Evolutionary conservation across 2,797 vertebrate species (phyloP).

Genomic region (Falco berigora): DNA sequence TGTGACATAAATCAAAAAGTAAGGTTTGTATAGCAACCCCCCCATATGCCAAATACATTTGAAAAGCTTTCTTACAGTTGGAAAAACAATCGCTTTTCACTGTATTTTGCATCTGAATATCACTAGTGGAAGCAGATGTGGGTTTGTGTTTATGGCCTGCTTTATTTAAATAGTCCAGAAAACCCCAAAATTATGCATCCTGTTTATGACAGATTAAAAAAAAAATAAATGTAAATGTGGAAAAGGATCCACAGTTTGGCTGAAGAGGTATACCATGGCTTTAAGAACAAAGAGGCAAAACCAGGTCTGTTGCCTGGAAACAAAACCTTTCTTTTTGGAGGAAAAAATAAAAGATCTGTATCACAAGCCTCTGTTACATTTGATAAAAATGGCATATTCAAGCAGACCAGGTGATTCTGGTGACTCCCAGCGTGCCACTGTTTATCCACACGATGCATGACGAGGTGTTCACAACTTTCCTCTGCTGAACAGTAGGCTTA

Average conservation of each 20-base stretch:
- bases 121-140: constrained; percentile 23
- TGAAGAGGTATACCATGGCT: constrained; percentile 20
- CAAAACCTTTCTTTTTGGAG: background rate
- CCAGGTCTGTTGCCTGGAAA: background rate
- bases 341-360: background rate
- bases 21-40: background rate
- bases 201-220: background rate
- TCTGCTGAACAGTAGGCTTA: background rate
- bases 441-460: background rate
- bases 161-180: constrained; percentile 31
- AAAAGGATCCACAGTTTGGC: constrained; percentile 36
- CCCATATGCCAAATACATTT: background rate
- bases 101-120: constrained; percentile 53
- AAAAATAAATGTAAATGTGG: background rate
- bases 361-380: background rate
- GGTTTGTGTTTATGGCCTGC: constrained; percentile 34
- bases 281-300: constrained; percentile 35
- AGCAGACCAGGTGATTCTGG: background rate
- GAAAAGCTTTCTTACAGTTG: constrained; percentile 50
- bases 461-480: background rate
- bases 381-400: background rate
- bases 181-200: background rate
- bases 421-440: background rate
- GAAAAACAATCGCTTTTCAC: constrained; percentile 45
- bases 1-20: constrained; percentile 25